These are phyloP conservation scores for Chauna torquata DNA, from an alignment of 2,113 vertebrate genomes.

Conservation along the genomic window DNA sequence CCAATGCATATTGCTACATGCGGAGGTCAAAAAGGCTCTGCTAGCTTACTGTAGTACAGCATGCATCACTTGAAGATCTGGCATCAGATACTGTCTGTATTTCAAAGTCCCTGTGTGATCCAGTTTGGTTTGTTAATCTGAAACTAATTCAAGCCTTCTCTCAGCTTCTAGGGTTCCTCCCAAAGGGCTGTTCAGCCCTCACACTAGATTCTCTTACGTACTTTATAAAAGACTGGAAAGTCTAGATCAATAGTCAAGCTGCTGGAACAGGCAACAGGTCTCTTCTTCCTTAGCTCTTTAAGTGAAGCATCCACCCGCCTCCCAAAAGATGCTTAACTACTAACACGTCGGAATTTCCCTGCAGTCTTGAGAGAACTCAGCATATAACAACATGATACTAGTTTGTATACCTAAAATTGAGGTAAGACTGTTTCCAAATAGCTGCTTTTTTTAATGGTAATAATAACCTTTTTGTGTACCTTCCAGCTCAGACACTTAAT, in stretches of 20 bases:
- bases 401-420: background rate
- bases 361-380: background rate
- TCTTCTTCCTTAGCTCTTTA: background rate
- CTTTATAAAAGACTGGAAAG: background rate
- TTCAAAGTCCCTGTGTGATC: background rate
- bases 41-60: background rate
- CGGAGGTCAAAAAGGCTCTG: background rate
- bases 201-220: background rate
- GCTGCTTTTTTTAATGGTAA: background rate
- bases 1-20: background rate
- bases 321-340: background rate
- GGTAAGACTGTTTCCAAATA: background rate
- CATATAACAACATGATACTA: background rate
- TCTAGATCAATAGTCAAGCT: background rate
- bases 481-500: background rate
- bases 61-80: background rate
- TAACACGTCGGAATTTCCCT: background rate
- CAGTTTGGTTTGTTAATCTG: background rate
- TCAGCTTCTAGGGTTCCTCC: background rate
- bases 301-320: background rate
- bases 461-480: background rate
- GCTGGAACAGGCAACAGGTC: background rate
- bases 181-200: background rate
- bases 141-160: background rate
- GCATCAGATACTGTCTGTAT: background rate